Conservation (phyloP, 2,113 vertebrate species). For the Bubalus kerabau region DNA sequence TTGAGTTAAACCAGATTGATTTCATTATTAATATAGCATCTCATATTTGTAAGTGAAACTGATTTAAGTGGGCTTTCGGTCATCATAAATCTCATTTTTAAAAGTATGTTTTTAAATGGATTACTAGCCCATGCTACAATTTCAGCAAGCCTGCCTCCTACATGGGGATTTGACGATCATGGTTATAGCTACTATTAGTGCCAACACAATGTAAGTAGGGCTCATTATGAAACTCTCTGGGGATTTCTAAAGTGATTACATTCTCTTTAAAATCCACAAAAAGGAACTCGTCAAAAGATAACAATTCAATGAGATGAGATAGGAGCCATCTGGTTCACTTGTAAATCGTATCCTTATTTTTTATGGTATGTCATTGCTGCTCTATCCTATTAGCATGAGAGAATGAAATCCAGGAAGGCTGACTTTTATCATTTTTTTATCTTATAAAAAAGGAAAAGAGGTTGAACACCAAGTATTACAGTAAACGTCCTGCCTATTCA, state of each 20-base stretch:
- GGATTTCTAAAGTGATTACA: conserved; percentile 68
- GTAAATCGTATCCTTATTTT: conserved; percentile 64
- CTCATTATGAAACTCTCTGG: conserved; percentile 64
- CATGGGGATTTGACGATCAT: conserved; percentile 57
- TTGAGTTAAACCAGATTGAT: conserved; percentile 45
- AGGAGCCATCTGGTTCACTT: conserved; percentile 55
- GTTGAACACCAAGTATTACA: conserved; percentile 23
- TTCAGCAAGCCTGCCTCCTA: conserved; percentile 73
- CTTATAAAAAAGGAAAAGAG: conserved; percentile 42
- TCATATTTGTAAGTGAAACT: conserved; percentile 60
- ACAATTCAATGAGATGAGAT: conserved; percentile 38
- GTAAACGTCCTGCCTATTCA: background rate
- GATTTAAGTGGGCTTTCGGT: conserved; percentile 38
- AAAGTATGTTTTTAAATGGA: conserved; percentile 63
- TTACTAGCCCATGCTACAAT: conserved; percentile 72
- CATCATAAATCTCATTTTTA: conserved; percentile 42
- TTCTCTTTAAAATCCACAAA: conserved; percentile 64
- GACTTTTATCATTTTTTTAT: background rate
- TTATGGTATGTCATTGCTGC: conserved; percentile 35
- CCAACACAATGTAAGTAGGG: conserved; percentile 69
- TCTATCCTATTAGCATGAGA: conserved; percentile 48
- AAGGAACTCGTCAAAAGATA: conserved; percentile 69
- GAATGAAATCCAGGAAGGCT: conserved; percentile 59
- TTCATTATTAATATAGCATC: conserved; percentile 63
- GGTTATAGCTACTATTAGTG: conserved; percentile 71